Percentiles rank a stretch among this genome's conserved stretches.
Conservation (phyloP, 2,797 vertebrate genomes). For the Macrochelys suwanniensis region DNA sequence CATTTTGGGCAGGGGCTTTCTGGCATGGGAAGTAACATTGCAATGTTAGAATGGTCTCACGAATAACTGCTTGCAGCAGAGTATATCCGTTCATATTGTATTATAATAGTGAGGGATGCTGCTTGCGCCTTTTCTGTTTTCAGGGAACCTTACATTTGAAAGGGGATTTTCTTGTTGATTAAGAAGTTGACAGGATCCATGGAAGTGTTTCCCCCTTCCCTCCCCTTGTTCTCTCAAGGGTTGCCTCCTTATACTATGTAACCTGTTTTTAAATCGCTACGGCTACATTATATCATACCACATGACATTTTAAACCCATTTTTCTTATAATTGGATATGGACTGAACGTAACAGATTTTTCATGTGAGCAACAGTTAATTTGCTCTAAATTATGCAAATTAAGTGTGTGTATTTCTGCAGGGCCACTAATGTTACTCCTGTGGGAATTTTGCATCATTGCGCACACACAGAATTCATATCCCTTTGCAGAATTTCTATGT, state of each 20-base stretch:
- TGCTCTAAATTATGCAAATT: too few relatives aligned
- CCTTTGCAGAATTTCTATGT: too few relatives aligned
- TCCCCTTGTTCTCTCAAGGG: background rate
- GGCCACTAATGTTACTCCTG: too few relatives aligned
- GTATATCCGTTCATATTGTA: background rate
- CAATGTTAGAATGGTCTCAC: background rate
- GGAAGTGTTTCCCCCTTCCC: background rate
- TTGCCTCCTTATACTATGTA: background rate
- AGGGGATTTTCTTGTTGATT: background rate
- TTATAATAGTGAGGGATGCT: background rate
- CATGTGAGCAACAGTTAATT: too few relatives aligned
- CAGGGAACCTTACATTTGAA: background rate
- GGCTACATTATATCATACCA: background rate
- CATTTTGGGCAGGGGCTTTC: background rate
- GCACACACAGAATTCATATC: too few relatives aligned
- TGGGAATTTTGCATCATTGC: too few relatives aligned
- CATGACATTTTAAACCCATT: too few relatives aligned
- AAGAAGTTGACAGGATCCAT: background rate
- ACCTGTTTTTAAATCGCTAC: background rate
- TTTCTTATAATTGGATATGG: too few relatives aligned
- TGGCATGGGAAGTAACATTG: background rate
- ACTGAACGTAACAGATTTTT: too few relatives aligned
- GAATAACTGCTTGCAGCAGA: background rate
- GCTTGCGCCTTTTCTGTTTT: background rate
- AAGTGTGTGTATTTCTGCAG: too few relatives aligned